Base-by-base conservation (phyloP, 1,140 invertebrate genomes). In the Trichoplusia ni region DNA sequence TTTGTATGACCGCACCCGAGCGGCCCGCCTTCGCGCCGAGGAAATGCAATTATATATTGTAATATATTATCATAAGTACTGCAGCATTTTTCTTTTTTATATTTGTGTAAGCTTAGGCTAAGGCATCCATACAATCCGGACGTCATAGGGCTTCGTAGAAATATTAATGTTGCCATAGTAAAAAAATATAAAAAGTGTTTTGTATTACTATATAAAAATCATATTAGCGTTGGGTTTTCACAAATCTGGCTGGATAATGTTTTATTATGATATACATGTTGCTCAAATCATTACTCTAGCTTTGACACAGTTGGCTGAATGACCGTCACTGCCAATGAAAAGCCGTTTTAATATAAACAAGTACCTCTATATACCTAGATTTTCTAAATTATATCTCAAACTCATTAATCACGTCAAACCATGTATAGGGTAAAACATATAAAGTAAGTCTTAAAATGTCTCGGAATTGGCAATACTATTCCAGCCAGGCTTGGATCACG, bases 81-180 rank as follows among this genome's bases (percentile, higher is more conserved):
- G 68, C 64, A 70, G 73, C 73, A 80, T 84, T 75, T 69, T 75
- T 68, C 65, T 47, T 76, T 71, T 69, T 79, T 81, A 60, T 49
- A 70, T 67, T 81, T n/a, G n/a, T n/a, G n/a, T n/a, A 82, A 75
- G 77, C 75, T 77, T 82, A 84, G 79, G 65, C 68, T 83, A 79
- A 82, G 75, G 58, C 64, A 63, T 64, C 61, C 63, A 71, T 69
- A 71, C 54, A 73, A 60, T 60, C 58, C 38, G 35, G 64, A 49
- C 63, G 63, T 64, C 71, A 73, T 71, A 64, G 74, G 72, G 77
- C 75, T 78, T 81, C 67, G 75, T 76, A 77, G 73, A 69, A 69
- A 69, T 77, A 72, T 77, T 54, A 82, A 77, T 77, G 86, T 85
- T 89, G 86, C 86, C 86, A 86, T 89, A 85, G 79, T 71, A 67